Evolutionary conservation across 2,888 invertebrate species (phyloP).

Genomic region (Drosophila flavopinicola): DNA sequence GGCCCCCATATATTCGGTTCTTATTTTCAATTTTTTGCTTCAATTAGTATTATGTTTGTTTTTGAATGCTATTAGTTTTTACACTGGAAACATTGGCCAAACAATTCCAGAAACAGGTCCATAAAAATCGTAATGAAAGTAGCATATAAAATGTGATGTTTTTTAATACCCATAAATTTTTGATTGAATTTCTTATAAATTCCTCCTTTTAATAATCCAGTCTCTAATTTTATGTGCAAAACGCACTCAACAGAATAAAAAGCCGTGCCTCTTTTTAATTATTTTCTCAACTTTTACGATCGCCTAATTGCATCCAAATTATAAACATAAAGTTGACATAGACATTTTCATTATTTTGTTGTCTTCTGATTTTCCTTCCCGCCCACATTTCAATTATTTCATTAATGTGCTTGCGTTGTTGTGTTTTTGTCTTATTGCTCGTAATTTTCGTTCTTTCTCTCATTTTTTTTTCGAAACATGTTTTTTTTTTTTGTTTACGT

Average conservation of each 20-base stretch:
- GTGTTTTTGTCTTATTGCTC: constrained; percentile 9
- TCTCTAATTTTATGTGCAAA: constrained; percentile 1
- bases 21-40: constrained; percentile 8
- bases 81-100: background rate
- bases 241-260: background rate
- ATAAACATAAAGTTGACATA: constrained; percentile 36
- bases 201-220: background rate
- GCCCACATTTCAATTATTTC: constrained; percentile 25
- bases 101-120: background rate
- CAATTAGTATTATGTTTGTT: constrained; percentile 28
- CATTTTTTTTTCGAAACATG: constrained; percentile 6
- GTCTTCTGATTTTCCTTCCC: constrained; percentile 18
- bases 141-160: background rate
- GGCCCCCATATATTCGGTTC: background rate
- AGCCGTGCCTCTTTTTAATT: background rate
- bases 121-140: constrained; percentile 2
- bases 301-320: constrained; percentile 40
- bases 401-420: constrained; percentile 43
- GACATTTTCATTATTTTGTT: constrained; percentile 9
- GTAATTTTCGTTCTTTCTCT: constrained; percentile 5
- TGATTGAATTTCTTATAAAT: background rate
- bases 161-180: constrained; percentile 6
- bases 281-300: constrained; percentile 14
- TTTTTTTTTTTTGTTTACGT: constrained; percentile 16
- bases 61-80: constrained; percentile 10